phyloP scores from a whole-genome alignment of 1,140 invertebrate genomes.

The Saccostrea echinata region DNA sequence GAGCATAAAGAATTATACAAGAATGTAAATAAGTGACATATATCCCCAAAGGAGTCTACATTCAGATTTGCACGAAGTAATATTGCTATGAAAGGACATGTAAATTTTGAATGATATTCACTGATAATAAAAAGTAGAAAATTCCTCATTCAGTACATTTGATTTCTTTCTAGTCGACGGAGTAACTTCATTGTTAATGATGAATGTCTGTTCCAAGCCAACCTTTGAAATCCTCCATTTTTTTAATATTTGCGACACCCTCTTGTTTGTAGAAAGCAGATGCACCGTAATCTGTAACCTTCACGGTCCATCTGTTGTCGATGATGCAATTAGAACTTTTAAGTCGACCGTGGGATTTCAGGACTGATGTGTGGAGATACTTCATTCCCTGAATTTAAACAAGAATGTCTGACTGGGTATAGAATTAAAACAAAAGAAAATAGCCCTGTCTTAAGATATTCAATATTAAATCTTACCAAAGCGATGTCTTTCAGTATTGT shows the following conservation, averaged over 20 bases:
- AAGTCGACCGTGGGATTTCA: conserved; percentile 95
- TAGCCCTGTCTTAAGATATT: too few relatives aligned
- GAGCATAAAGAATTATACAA: too few relatives aligned
- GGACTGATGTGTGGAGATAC: conserved; percentile 91
- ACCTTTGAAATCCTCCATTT: conserved; percentile 35
- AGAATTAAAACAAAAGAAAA: not conserved
- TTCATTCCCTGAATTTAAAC: conserved; percentile 89
- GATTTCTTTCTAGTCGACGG: too few relatives aligned
- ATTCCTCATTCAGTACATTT: too few relatives aligned
- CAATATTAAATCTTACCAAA: conserved; percentile 80
- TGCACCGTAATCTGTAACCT: conserved; percentile 94
- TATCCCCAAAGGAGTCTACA: too few relatives aligned
- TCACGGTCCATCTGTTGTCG: conserved; percentile 95
- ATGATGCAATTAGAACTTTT: conserved; percentile 96
- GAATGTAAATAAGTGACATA: too few relatives aligned
- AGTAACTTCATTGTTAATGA: too few relatives aligned
- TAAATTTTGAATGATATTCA: too few relatives aligned
- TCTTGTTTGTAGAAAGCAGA: not conserved
- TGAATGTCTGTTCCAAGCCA: too few relatives aligned
- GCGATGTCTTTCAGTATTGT: conserved; percentile 96
- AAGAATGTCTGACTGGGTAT: not conserved
- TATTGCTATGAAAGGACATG: too few relatives aligned
- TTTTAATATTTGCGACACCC: not conserved
- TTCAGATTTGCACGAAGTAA: too few relatives aligned
- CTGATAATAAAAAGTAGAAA: too few relatives aligned